phyloP scores from a whole-genome alignment of 2,888 invertebrate species.

The Tenthredo amoena region DNA sequence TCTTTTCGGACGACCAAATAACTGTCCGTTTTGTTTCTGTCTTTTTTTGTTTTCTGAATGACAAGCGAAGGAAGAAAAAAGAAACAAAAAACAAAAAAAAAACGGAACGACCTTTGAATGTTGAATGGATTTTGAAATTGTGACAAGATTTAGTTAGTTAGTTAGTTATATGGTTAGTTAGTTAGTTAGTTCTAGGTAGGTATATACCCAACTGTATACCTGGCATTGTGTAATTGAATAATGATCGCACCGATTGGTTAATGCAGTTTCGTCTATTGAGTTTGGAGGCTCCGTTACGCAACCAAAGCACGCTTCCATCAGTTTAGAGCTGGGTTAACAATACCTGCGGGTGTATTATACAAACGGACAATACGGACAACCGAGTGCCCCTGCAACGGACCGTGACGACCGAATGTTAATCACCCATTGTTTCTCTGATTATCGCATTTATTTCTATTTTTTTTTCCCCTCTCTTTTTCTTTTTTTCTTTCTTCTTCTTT shows the following conservation, averaged over 20 bases:
- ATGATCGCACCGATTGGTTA: slow-evolving; percentile 34
- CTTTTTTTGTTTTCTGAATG: not conserved
- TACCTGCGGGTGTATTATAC: slow-evolving; percentile 42
- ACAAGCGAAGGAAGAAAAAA: not conserved
- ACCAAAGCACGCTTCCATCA: slow-evolving; percentile 45
- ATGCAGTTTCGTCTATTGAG: slow-evolving; percentile 42
- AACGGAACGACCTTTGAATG: not conserved
- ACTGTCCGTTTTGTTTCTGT: not conserved
- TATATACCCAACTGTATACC: not conserved
- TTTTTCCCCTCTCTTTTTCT: not conserved
- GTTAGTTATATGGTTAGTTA: not conserved
- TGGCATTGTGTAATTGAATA: slow-evolving; percentile 36
- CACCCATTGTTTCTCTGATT: slow-evolving; percentile 50
- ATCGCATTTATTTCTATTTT: slow-evolving; percentile 35
- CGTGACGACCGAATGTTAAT: slow-evolving; percentile 51
- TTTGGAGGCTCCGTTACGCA: slow-evolving; percentile 40
- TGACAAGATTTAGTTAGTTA: not conserved
- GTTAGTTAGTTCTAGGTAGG: not conserved
- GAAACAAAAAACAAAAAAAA: not conserved
- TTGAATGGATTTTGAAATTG: not conserved
- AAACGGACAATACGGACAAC: not conserved
- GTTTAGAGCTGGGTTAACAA: slow-evolving; percentile 45
- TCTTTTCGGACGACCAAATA: too few species aligned
- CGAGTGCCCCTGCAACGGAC: slow-evolving; percentile 43
- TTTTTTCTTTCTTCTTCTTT: not conserved